phyloP scores from a whole-genome alignment of 2,797 vertebrate genomes.

The Pristis pectinata region DNA sequence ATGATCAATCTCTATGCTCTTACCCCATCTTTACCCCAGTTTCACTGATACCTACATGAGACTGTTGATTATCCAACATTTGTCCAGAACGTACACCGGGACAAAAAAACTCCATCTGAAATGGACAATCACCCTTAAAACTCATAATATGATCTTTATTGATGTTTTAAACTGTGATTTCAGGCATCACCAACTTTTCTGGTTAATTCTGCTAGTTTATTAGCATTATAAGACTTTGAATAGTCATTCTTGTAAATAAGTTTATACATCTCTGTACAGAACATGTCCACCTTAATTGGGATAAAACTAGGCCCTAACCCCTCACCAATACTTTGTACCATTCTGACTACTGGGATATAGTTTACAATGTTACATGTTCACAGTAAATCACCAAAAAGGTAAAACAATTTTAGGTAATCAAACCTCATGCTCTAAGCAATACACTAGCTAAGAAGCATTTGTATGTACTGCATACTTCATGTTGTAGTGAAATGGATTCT shows the following conservation, averaged over 20 bases:
- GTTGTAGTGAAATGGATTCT: neutral
- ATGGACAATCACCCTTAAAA: neutral
- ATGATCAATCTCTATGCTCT: neutral
- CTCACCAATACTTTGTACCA: neutral
- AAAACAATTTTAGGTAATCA: neutral
- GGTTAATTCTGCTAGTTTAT: neutral
- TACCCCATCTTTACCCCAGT: neutral
- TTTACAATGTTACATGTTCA: neutral
- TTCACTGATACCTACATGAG: neutral
- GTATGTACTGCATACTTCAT: neutral
- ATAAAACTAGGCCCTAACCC: neutral
- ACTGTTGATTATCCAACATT: neutral
- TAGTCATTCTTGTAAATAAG: neutral
- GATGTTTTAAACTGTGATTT: neutral
- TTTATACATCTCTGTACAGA: neutral
- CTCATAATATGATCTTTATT: neutral
- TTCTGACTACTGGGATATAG: neutral
- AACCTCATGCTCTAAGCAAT: neutral
- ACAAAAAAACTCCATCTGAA: neutral
- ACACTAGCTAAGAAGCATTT: neutral
- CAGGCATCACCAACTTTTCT: neutral
- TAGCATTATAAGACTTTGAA: neutral
- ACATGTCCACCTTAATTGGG: neutral
- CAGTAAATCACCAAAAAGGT: neutral
- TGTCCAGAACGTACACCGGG: neutral